These are phyloP conservation scores for Glossosoma conforme DNA, from an alignment of 1,140 invertebrate genomes.

Conservation along the genomic window DNA sequence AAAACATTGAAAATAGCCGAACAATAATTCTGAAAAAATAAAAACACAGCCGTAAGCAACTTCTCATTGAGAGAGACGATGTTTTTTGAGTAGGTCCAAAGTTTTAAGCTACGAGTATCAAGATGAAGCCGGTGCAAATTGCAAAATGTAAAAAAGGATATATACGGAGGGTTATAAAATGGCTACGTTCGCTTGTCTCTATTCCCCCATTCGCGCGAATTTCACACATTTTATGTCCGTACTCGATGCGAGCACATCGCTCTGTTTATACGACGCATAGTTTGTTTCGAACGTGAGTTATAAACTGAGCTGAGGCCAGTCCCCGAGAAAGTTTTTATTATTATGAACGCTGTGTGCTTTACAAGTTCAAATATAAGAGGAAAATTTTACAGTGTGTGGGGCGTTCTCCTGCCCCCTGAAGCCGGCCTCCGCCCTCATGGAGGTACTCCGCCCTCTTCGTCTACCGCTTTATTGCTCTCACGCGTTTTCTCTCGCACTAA, in stretches of 20 bases:
- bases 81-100: background rate
- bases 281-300: constrained; percentile 31
- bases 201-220: constrained; percentile 11
- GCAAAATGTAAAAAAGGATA: background rate
- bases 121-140: constrained; percentile 5
- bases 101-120: too few relatives aligned
- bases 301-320: constrained; percentile 27
- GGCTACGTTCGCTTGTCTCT: constrained; percentile 8
- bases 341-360: constrained; percentile 21
- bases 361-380: constrained; percentile 23
- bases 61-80: background rate
- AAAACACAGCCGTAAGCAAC: too few relatives aligned
- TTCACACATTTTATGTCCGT: constrained; percentile 21
- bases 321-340: constrained; percentile 22
- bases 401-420: background rate
- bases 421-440: too few relatives aligned
- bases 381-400: constrained; percentile 15
- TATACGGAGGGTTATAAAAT: constrained; percentile 5
- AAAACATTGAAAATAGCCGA: too few relatives aligned
- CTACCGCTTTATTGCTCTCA: constrained; percentile 1
- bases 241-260: constrained; percentile 19
- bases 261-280: constrained; percentile 27
- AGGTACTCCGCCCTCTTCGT: background rate
- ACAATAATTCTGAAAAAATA: too few relatives aligned
- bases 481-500: too few relatives aligned